phyloP scores from a whole-genome alignment of 2,797 vertebrate species.

The Echeneis naucrates region DNA sequence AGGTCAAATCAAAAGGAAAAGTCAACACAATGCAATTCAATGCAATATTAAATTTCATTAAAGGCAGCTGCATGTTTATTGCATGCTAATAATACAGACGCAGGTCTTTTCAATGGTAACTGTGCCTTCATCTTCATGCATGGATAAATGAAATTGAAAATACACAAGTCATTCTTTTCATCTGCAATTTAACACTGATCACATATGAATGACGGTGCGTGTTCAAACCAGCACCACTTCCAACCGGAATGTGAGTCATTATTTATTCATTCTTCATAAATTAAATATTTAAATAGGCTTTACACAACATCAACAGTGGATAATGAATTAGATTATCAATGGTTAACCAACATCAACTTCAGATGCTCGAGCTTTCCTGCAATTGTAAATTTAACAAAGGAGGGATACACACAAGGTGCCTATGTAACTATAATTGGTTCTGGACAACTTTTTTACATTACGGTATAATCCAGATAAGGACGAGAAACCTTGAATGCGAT shows the following conservation, averaged over 20 bases:
- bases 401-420: neutral
- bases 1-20: conserved; percentile 16
- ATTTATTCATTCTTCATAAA: neutral
- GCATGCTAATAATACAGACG: conserved; percentile 1
- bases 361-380: conserved; percentile 11
- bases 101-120: conserved; percentile 1
- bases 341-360: neutral
- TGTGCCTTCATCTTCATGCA: neutral
- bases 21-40: neutral
- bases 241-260: neutral
- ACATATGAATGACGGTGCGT: conserved; percentile 1
- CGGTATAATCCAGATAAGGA: neutral
- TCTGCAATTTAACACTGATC: conserved; percentile 14
- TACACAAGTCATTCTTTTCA: conserved; percentile 7
- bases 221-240: conserved; percentile 1
- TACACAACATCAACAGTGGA: neutral
- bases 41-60: conserved; percentile 3
- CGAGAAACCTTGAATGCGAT: neutral
- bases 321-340: neutral
- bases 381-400: conserved; percentile 6
- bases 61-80: neutral
- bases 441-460: neutral
- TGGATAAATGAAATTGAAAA: conserved; percentile 1
- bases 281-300: conserved; percentile 34
- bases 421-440: conserved; percentile 2